A percentile compares a stretch with the other conserved stretches of the same genome.
These are phyloP conservation scores for Diplogasteroides magnus DNA, from an alignment of 1,140 invertebrate species.

Conservation along the genomic window DNA sequence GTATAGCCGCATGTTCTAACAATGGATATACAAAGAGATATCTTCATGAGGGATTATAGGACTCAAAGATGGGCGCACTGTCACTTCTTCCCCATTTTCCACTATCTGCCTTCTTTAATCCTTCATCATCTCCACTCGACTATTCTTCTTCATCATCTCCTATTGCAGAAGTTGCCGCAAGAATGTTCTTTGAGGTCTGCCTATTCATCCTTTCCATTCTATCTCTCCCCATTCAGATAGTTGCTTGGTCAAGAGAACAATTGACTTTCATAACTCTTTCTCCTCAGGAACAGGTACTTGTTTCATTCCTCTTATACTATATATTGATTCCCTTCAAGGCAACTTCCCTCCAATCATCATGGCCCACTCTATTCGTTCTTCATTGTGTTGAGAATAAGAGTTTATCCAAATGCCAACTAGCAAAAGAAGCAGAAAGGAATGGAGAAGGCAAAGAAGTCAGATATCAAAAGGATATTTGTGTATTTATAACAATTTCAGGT, in stretches of 20 bases:
- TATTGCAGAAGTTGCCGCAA: neutral
- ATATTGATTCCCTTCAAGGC: neutral
- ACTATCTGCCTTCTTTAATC: too few species aligned
- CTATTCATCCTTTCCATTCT: neutral
- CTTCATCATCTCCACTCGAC: neutral
- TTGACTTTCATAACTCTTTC: too few species aligned
- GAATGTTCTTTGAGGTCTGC: neutral
- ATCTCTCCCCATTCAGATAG: too few species aligned
- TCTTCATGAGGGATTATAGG: too few species aligned
- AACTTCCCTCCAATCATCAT: neutral
- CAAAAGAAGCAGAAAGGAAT: constrained; percentile 4
- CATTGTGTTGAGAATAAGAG: neutral
- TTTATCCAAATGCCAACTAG: constrained; percentile 12
- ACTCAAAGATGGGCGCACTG: too few species aligned
- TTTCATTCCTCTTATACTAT: too few species aligned
- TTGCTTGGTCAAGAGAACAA: too few species aligned
- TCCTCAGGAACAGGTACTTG: too few species aligned
- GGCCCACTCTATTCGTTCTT: neutral
- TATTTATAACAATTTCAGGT: constrained; percentile 9
- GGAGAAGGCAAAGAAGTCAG: neutral
- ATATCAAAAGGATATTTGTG: too few species aligned
- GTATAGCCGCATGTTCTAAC: too few species aligned
- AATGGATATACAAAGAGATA: too few species aligned
- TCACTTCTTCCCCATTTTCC: neutral
- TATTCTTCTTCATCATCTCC: neutral